Evolutionary conservation across 2,113 vertebrate species (phyloP).

Genomic region (Circaetus cinerascens): DNA sequence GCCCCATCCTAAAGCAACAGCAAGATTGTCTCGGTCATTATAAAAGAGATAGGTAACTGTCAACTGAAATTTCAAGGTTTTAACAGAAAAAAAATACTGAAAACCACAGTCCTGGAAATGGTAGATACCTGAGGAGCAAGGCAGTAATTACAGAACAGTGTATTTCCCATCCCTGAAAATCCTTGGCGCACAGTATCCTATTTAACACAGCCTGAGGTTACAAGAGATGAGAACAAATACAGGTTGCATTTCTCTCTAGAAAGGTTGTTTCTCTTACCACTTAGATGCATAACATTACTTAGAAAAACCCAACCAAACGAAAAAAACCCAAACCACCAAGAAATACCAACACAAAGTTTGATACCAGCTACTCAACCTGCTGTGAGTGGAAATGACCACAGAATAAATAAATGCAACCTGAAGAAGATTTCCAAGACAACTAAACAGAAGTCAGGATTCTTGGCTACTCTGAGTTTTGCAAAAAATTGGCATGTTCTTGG

Average conservation of each 20-base stretch:
- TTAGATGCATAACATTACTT: not conserved
- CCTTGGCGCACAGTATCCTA: not conserved
- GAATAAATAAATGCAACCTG: not conserved
- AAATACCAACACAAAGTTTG: not conserved
- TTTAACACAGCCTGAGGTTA: not conserved
- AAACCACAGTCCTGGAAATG: not conserved
- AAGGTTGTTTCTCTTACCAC: not conserved
- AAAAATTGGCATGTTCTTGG: not conserved
- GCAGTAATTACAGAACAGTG: slow-evolving; percentile 2
- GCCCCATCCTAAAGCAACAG: not conserved
- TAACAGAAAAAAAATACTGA: slow-evolving; percentile 24
- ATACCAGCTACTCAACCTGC: not conserved
- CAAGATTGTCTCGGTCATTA: not conserved
- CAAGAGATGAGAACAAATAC: not conserved
- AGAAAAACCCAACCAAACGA: not conserved
- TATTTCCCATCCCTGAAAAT: slow-evolving; percentile 7
- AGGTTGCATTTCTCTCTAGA: not conserved
- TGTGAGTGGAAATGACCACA: not conserved
- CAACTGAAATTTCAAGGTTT: not conserved
- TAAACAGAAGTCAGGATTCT: not conserved
- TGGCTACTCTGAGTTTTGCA: not conserved
- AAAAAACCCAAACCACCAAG: not conserved
- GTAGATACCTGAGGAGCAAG: not conserved
- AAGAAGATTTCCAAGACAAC: not conserved
- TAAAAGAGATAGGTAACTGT: not conserved